Base-by-base conservation (phyloP, 2,888 invertebrate genomes). In the Habroteleia sp. region DNA sequence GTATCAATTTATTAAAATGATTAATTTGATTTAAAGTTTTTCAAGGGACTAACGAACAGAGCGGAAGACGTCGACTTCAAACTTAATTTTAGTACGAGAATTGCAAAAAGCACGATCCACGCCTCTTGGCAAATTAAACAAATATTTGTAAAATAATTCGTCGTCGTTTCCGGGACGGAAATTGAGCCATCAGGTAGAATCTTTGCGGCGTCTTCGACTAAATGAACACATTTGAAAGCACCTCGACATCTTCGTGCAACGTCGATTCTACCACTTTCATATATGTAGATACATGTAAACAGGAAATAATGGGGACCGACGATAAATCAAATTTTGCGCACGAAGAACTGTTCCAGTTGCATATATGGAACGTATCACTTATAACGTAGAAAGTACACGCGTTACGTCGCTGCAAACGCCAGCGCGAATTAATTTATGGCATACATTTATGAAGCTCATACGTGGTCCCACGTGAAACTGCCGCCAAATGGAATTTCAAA, bases 331-430 rank as follows among this genome's bases (percentile, higher is more conserved):
- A 76, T 71, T 66, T 73, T 46, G 65, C 54, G 54, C 73, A 72
- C 66, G 77, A 62, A 69, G 71, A 76, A 75, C 48, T 62, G 77
- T 63, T 75, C 75, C 74, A 77, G 75, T 77, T 77, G 69, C 77
- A 77, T 77, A 66, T 66, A 66, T 63, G 75, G 65, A 71, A 75
- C 71, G 68, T 65, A 69, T 75, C 71, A 39, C 74, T 69, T 69
- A 73, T 72, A 73, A 75, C 58, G 74, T 76, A 77, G 77, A 77
- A 77, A 77, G 75, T 76, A 73, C 65, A 65, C 65, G 65, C 56
- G 71, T 71, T 71, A 71, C 52, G 69, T 63, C 56, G 63, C 71
- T 56, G 33, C 63, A 52, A 63, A 63, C 63, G 71, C 71, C 71
- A 63, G 63, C 63, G 58, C 46, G 58, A 62, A 74, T 69, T 63